phyloP scores from a whole-genome alignment of 2,888 invertebrate species.

The Cryptus viduatorius region DNA sequence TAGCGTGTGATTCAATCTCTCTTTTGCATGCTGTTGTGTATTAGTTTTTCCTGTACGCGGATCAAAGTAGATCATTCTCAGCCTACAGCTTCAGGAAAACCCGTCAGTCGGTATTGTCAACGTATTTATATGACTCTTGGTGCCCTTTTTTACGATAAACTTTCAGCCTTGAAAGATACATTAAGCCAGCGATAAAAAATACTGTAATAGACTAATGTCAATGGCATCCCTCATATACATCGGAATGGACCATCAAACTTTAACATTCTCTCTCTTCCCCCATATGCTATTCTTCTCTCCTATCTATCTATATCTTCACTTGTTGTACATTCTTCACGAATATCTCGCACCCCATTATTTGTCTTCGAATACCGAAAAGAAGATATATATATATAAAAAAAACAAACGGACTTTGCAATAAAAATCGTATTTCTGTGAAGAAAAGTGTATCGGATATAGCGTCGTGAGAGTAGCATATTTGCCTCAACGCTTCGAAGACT shows the following conservation, averaged over 20 bases:
- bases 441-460: neutral
- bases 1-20: neutral
- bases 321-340: neutral
- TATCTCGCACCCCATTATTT: neutral
- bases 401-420: neutral
- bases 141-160: conserved; percentile 72
- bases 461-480: neutral
- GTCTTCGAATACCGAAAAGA: neutral
- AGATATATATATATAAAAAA: too few species aligned
- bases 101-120: conserved; percentile 37
- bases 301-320: conserved; percentile 7
- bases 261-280: conserved; percentile 59
- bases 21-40: neutral
- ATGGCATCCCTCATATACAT: conserved; percentile 48
- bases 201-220: conserved; percentile 66
- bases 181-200: conserved; percentile 72
- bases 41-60: neutral
- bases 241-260: conserved; percentile 75
- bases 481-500: neutral
- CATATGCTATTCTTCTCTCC: neutral
- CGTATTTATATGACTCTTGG: conserved; percentile 21
- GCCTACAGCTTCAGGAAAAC: conserved; percentile 3
- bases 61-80: conserved; percentile 6
- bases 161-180: conserved; percentile 74
- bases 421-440: conserved; percentile 20